A percentile compares a stretch with the other conserved stretches of the same genome.
Conservation (phyloP, 2,113 vertebrate genomes). For the Perca flavescens region DNA sequence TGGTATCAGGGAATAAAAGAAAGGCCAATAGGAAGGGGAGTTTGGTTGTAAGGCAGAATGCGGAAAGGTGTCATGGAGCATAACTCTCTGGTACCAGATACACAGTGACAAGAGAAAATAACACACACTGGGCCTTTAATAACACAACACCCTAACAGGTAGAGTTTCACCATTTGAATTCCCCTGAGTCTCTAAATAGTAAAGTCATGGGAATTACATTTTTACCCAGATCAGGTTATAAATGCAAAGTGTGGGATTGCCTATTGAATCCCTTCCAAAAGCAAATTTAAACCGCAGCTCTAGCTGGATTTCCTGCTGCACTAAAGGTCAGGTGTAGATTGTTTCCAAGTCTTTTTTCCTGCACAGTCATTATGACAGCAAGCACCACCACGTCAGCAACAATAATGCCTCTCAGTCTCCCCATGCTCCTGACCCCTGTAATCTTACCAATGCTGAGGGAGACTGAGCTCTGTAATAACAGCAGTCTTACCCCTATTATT, state of each 20-base stretch:
- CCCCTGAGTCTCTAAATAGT: slow-evolving; percentile 42
- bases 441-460: slow-evolving; percentile 56
- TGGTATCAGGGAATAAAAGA: not conserved
- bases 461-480: slow-evolving; percentile 68
- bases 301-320: slow-evolving; percentile 59
- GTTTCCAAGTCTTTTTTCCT: slow-evolving; percentile 47
- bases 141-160: not conserved
- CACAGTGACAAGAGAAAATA: not conserved
- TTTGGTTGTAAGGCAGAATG: slow-evolving; percentile 45
- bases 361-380: slow-evolving; percentile 76
- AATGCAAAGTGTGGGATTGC: slow-evolving; percentile 6
- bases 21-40: slow-evolving; percentile 10
- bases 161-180: slow-evolving; percentile 35
- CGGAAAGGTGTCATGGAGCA: not conserved
- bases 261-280: slow-evolving; percentile 41
- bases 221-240: slow-evolving; percentile 32
- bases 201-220: slow-evolving; percentile 25
- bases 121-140: not conserved
- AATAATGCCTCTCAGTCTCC: slow-evolving; percentile 65
- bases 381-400: slow-evolving; percentile 73
- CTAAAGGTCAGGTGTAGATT: slow-evolving; percentile 58
- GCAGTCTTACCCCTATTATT: slow-evolving; percentile 66
- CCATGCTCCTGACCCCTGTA: slow-evolving; percentile 50
- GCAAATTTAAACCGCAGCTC: slow-evolving; percentile 43
- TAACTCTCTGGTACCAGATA: not conserved